Percentiles rank a stretch among this genome's conserved stretches.
phyloP scores from a whole-genome alignment of 2,113 vertebrate genomes.

The Brachypodius melanocephalos region DNA sequence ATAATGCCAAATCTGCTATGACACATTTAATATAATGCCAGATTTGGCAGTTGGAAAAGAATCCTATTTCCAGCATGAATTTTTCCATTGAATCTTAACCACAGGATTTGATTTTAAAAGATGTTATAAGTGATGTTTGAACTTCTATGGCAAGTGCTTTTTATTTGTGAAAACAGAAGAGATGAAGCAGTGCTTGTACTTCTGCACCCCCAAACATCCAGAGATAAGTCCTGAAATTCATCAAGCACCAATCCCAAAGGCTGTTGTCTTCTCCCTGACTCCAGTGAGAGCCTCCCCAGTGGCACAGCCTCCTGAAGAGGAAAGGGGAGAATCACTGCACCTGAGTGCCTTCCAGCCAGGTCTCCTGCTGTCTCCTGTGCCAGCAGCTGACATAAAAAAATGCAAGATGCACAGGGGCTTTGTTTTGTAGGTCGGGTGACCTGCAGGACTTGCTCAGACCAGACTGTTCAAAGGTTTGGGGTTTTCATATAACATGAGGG shows the following conservation, averaged over 20 bases:
- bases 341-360: background rate
- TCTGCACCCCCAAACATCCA: background rate
- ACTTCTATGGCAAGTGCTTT: background rate
- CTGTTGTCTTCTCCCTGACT: background rate
- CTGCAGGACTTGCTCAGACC: background rate
- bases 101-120: background rate
- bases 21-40: background rate
- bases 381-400: background rate
- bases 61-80: background rate
- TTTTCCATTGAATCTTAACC: background rate
- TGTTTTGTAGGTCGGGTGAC: background rate
- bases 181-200: background rate
- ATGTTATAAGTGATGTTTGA: background rate
- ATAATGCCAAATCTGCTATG: background rate
- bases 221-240: background rate
- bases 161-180: background rate
- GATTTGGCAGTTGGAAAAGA: background rate
- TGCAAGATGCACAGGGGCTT: rapidly evolving
- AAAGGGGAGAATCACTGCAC: background rate
- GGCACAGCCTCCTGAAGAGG: background rate
- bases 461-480: background rate
- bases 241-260: background rate
- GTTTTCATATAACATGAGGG: rapidly evolving
- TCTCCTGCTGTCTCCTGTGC: background rate
- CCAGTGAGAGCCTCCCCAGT: background rate